Base-by-base conservation (phyloP, 2,888 invertebrate species). In the Thymelicus acteon region DNA sequence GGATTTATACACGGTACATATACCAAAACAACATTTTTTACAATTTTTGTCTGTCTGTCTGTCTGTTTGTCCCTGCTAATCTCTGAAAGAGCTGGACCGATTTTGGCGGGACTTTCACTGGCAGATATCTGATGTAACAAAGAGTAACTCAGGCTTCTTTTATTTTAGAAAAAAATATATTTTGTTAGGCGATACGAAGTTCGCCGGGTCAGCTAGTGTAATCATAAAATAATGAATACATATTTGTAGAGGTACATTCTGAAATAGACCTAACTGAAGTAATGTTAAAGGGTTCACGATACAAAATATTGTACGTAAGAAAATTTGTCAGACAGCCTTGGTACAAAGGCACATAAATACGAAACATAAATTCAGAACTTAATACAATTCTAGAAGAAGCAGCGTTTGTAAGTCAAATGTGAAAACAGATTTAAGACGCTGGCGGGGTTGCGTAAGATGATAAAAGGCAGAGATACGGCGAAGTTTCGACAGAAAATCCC, bases 401-500 rank as follows among this genome's bases (percentile, higher is more conserved):
- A 54, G 13, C 40, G 40, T 15, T 19, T 44, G 15, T 40, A 39
- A 39, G 40, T 40, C 60, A 40, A 60, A 15, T 60, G 40, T 60
- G 40, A 15, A 60, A 60, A 60, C 39, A 60, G 40, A 40, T 40
- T 60, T 60, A 60, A 40, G 60, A 24, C 8, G 15, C 13, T 57
- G 47, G 57, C 31, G 5, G 13, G 44, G 47, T 57, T 58, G 65
- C 65, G 57, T 31, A 66, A 58, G 47, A 48, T 66, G 66, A 66
- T 66, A 66, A 66, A 65, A 58, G 58, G 37, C 66, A 24, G 19
- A 31, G 13, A 62, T 61, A 62, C 60, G 47, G 60, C 39, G 48
- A 67, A 49, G 48, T 48, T 60, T 67, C 48, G 49, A 49, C 60
- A 49, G 60, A 60, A 60, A 67, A 61, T 67, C 60, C 44, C 13